Conservation (phyloP, 2,888 invertebrate species). For the Herminia tarsipennalis region DNA sequence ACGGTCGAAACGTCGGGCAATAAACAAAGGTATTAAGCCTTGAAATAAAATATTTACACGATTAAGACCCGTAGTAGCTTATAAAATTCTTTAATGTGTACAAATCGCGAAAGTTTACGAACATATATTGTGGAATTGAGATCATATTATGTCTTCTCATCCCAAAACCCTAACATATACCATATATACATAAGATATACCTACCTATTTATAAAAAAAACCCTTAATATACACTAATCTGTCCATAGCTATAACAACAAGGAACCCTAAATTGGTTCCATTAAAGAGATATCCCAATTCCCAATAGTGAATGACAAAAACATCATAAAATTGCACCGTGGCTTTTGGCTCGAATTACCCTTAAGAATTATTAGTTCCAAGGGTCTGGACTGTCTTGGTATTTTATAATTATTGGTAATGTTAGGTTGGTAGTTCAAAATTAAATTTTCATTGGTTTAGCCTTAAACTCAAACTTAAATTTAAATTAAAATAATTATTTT, state of each 20-base stretch:
- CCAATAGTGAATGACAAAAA: slow-evolving; percentile 47
- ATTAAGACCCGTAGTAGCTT: too few species aligned
- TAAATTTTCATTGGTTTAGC: too few species aligned
- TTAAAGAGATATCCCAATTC: slow-evolving; percentile 48
- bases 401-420: not conserved
- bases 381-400: slow-evolving; percentile 9
- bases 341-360: slow-evolving; percentile 46
- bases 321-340: slow-evolving; percentile 47
- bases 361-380: slow-evolving; percentile 43
- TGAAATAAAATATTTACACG: too few species aligned
- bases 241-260: slow-evolving; percentile 13
- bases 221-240: slow-evolving; percentile 15
- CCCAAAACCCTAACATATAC: not conserved
- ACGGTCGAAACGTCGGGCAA: too few species aligned
- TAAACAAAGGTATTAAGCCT: too few species aligned
- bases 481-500: too few species aligned
- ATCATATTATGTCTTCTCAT: too few species aligned
- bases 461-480: too few species aligned
- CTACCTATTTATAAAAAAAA: slow-evolving; percentile 13
- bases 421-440: not conserved
- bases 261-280: slow-evolving; percentile 45
- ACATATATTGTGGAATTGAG: not conserved
- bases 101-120: too few species aligned
- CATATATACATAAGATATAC: not conserved
- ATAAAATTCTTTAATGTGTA: too few species aligned